Percentiles rank a stretch among this genome's conserved stretches.
These are phyloP conservation scores for Nothoprocta perdicaria DNA, from an alignment of 2,113 vertebrate genomes.

Conservation along the genomic window DNA sequence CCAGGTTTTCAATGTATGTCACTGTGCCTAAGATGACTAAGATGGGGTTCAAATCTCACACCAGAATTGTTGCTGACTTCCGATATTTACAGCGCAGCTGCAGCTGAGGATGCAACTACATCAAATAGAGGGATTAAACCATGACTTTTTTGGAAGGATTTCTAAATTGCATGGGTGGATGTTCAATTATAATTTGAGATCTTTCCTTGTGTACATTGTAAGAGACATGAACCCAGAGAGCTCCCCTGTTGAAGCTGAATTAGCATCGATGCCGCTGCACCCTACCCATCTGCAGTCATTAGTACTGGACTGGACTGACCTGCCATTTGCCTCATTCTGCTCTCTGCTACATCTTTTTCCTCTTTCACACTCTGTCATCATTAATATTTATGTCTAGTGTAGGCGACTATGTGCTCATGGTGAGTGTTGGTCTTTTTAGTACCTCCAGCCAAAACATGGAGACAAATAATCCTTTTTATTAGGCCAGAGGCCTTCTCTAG, in stretches of 20 bases:
- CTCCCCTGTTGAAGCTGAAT: background rate
- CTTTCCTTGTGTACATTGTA: background rate
- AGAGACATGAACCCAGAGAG: background rate
- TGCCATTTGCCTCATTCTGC: background rate
- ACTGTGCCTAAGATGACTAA: background rate
- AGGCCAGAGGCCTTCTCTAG: background rate
- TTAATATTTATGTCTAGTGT: background rate
- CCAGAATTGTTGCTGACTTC: constrained; percentile 39
- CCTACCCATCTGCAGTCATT: background rate
- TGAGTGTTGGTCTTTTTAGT: background rate
- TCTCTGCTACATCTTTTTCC: background rate
- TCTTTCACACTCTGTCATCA: background rate
- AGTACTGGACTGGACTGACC: background rate
- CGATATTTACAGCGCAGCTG: background rate
- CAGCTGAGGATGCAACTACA: background rate
- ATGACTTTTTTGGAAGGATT: background rate
- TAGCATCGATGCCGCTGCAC: background rate
- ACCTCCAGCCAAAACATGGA: background rate
- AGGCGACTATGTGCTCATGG: background rate
- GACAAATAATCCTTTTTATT: background rate
- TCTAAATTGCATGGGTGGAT: background rate
- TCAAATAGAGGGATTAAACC: background rate
- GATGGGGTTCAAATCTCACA: constrained; percentile 2
- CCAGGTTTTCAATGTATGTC: constrained; percentile 8
- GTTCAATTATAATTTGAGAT: background rate